Evolutionary conservation across 1,140 invertebrate species (phyloP), one percentile per base, ranked within the genome.

Genomic region (Drosophila repletoides): DNA sequence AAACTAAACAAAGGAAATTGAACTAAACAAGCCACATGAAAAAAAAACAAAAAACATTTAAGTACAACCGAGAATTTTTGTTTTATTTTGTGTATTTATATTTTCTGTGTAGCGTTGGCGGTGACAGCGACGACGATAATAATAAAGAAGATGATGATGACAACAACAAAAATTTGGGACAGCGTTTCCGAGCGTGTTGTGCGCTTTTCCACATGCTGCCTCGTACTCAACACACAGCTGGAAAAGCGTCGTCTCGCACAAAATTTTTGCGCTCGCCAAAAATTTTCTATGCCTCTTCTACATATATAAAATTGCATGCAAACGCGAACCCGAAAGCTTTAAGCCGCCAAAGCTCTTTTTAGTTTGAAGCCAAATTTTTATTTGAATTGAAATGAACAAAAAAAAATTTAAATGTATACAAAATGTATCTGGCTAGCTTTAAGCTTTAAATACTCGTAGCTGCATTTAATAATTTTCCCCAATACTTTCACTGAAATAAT

Each of bases 171-270:
- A 68, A 48, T 46, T 28, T 43, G 64, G 53, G 45, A 75, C 69
- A 70, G 40, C 55, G 59, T 53, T 55, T 66, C 53, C 53, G 61
- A 66, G 61, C 67, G 55, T 71, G 79, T 63, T 83, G 74, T 83
- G 74, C 74, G 79, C 79, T 79, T 67, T 74, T 83, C 79, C 74
- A 83, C 77, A 83, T 77, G 80, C 79, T 84, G 74, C 61, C 65
- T 72, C 65, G 74, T 79, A 83, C 77, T 84, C 80, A 86, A 80
- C 80, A 83, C 77, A 79, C 80, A 86, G 79, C 80, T 83, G 74
- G 79, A 83, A 79, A 84, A 83, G 59, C 74, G 60, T 66, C 28
- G 67, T 36, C 21, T 19, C 22, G 43, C 21, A n/a, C n/a, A n/a
- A n/a, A n/a, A n/a, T n/a, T n/a, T 67, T 75, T 68, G 26, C 56